phyloP scores from a whole-genome alignment of 2,888 invertebrate species.

The Drosophila cognata region DNA sequence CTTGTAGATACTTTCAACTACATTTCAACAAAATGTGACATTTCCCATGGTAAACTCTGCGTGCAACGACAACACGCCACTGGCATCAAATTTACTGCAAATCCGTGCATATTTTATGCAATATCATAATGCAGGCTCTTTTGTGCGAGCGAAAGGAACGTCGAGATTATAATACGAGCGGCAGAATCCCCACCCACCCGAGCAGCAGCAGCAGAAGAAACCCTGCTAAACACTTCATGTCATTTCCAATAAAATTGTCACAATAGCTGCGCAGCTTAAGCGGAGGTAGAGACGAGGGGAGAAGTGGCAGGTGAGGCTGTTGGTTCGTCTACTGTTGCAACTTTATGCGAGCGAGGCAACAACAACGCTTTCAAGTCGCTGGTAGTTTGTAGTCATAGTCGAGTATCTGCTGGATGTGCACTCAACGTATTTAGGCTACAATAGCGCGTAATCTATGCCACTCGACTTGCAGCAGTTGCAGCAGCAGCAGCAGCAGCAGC shows the following conservation, averaged over 20 bases:
- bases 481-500: slow-evolving; percentile 22
- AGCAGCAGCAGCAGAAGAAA: slow-evolving; percentile 8
- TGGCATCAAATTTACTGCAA: slow-evolving; percentile 39
- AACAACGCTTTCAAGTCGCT: slow-evolving; percentile 17
- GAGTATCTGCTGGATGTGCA: slow-evolving; percentile 46
- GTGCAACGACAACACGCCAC: slow-evolving; percentile 29
- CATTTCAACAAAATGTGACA: slow-evolving; percentile 1
- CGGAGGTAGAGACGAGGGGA: neutral
- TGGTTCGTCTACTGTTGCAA: slow-evolving; percentile 25
- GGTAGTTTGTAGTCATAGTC: slow-evolving; percentile 26
- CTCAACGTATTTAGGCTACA: slow-evolving; percentile 64
- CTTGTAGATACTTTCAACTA: neutral
- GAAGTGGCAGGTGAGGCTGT: neutral
- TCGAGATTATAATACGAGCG: slow-evolving; percentile 18
- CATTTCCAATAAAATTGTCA: slow-evolving; percentile 68
- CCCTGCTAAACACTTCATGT: slow-evolving; percentile 34
- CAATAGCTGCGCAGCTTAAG: slow-evolving; percentile 33
- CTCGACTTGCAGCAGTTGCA: slow-evolving; percentile 47
- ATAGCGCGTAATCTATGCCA: slow-evolving; percentile 69
- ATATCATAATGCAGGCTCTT: slow-evolving; percentile 33
- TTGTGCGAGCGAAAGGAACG: slow-evolving; percentile 19
- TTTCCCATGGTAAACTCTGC: slow-evolving; percentile 1
- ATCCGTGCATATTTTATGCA: slow-evolving; percentile 28
- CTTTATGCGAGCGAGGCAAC: slow-evolving; percentile 24
- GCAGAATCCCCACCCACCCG: slow-evolving; percentile 1